Percentiles rank a stretch among this genome's conserved stretches.
These are phyloP conservation scores for Tethea ocularis DNA, from an alignment of 2,888 invertebrate species.

Conservation along the genomic window DNA sequence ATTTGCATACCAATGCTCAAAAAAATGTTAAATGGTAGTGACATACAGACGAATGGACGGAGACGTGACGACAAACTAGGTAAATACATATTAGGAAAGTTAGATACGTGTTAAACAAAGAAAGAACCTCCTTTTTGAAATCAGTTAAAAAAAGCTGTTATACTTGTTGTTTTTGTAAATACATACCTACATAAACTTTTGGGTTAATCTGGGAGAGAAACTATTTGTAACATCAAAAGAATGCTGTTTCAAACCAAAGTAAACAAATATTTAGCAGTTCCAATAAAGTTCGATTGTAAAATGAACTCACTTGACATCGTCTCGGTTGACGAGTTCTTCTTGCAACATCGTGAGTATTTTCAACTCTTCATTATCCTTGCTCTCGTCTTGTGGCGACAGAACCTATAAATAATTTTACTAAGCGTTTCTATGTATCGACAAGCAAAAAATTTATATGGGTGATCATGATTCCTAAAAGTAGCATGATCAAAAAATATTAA, in stretches of 20 bases:
- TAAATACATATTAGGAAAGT: no score
- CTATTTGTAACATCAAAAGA: neutral
- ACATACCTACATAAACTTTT: neutral
- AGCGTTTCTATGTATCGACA: slow-evolving; percentile 71
- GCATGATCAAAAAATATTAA: slow-evolving; percentile 12
- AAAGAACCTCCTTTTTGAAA: no score
- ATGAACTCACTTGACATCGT: slow-evolving; percentile 89
- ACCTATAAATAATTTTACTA: slow-evolving; percentile 75
- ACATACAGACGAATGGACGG: no score
- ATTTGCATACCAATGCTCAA: no score
- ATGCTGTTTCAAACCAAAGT: neutral
- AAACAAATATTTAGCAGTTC: neutral
- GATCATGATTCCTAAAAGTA: slow-evolving; percentile 37
- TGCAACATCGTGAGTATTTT: slow-evolving; percentile 89
- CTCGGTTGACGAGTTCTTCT: slow-evolving; percentile 93
- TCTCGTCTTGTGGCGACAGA: slow-evolving; percentile 76
- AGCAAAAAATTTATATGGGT: slow-evolving; percentile 61
- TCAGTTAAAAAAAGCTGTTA: neutral
- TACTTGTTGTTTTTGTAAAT: neutral
- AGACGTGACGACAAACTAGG: no score
- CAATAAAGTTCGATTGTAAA: slow-evolving; percentile 17
- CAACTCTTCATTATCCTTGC: slow-evolving; percentile 87
- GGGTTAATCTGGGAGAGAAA: neutral
- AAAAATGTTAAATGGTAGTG: no score
- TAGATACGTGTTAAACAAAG: no score